A percentile compares a stretch with the other conserved stretches of the same genome.
phyloP scores from a whole-genome alignment of 2,797 vertebrate species.

The Cottoperca gobio region DNA sequence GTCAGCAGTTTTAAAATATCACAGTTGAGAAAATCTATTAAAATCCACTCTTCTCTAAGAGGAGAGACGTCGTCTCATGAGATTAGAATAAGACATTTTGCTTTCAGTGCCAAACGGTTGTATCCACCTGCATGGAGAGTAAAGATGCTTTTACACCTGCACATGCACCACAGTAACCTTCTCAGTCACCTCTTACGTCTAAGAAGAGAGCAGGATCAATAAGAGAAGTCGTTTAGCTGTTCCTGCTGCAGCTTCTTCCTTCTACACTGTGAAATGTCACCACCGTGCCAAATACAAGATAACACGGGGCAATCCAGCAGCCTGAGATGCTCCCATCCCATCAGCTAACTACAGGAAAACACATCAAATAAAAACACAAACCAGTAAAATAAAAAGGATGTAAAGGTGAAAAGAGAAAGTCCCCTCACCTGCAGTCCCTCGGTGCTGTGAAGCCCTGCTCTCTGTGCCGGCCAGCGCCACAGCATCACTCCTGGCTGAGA shows the following conservation, averaged over 20 bases:
- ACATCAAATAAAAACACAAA: not conserved
- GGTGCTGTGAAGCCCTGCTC: slow-evolving; percentile 47
- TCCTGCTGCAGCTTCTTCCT: not conserved
- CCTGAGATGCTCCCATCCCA: not conserved
- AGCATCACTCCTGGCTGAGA: slow-evolving; percentile 53
- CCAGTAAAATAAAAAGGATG: not conserved
- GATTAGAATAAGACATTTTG: slow-evolving; percentile 1
- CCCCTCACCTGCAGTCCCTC: slow-evolving; percentile 75
- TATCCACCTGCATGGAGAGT: not conserved
- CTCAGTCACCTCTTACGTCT: slow-evolving; percentile 51
- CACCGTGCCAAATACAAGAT: slow-evolving; percentile 14
- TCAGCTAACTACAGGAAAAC: not conserved
- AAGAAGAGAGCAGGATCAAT: not conserved
- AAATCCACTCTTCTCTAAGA: not conserved
- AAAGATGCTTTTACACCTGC: slow-evolving; percentile 27
- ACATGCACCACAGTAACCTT: slow-evolving; percentile 21
- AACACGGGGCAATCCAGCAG: not conserved
- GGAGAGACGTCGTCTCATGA: not conserved
- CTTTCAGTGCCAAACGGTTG: not conserved
- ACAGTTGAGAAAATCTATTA: not conserved
- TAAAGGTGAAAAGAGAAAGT: slow-evolving; percentile 32
- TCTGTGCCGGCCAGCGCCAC: slow-evolving; percentile 31
- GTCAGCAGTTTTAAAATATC: slow-evolving; percentile 10
- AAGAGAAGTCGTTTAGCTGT: not conserved
- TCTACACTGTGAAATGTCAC: slow-evolving; percentile 20